Percentiles rank a stretch among this genome's conserved stretches.
Conservation (phyloP, 2,797 vertebrate species). For the Parauchenoglanis ngamensis region DNA sequence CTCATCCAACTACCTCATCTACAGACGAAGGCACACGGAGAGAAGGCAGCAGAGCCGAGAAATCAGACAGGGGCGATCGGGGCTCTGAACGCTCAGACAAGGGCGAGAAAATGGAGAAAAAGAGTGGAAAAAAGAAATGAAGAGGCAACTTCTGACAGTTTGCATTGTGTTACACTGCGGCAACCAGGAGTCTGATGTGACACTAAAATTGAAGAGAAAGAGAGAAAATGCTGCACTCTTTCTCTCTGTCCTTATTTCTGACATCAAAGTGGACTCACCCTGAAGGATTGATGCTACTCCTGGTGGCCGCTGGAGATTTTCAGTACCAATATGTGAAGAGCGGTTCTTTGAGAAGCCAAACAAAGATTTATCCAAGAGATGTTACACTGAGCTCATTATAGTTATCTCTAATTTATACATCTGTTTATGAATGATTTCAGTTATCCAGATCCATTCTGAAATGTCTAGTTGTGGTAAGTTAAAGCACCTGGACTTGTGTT, state of each 20-base stretch:
- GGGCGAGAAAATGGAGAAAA: slow-evolving; percentile 59
- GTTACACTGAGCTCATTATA: slow-evolving; percentile 69
- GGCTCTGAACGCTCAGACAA: slow-evolving; percentile 81
- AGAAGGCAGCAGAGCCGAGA: slow-evolving; percentile 77
- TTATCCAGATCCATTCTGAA: neutral
- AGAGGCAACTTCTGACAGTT: neutral
- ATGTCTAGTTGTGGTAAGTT: neutral
- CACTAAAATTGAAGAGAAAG: slow-evolving; percentile 52
- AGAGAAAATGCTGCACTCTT: slow-evolving; percentile 53
- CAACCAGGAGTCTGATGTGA: neutral
- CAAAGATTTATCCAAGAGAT: slow-evolving; percentile 64
- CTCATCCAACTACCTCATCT: slow-evolving; percentile 90
- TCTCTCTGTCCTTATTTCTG: slow-evolving; percentile 43
- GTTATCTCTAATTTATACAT: slow-evolving; percentile 67
- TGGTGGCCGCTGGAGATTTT: slow-evolving; percentile 56
- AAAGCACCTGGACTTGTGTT: neutral
- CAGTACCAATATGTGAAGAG: neutral
- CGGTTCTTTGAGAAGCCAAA: slow-evolving; percentile 44
- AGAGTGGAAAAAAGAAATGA: slow-evolving; percentile 85
- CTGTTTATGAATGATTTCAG: slow-evolving; percentile 47
- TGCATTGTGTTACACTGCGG: neutral
- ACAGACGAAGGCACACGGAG: slow-evolving; percentile 85
- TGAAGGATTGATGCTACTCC: slow-evolving; percentile 47
- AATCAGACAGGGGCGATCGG: slow-evolving; percentile 73
- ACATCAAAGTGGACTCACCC: slow-evolving; percentile 32